Evolutionary conservation across 2,797 vertebrate species (phyloP).

Genomic region (Eulemur coronatus): DNA sequence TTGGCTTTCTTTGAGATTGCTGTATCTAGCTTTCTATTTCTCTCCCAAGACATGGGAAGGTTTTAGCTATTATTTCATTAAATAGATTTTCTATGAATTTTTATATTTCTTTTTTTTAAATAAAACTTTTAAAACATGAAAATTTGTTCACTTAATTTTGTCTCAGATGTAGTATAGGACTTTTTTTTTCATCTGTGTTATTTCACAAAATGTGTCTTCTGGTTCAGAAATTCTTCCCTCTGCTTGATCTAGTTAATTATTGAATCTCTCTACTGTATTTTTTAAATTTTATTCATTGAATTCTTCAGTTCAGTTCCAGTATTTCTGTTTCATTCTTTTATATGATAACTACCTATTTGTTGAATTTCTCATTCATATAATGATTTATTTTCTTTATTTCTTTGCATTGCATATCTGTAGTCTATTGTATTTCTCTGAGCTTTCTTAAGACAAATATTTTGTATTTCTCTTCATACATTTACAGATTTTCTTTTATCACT

Average conservation of each 20-base stretch:
- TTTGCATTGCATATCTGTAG: not conserved
- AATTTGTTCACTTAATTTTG: not conserved
- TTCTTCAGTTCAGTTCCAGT: not conserved
- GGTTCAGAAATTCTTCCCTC: not conserved
- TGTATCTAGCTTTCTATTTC: not conserved
- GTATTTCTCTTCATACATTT: not conserved
- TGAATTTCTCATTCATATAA: not conserved
- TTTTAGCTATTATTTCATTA: not conserved
- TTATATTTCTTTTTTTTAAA: not conserved
- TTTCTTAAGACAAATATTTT: not conserved
- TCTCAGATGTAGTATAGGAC: not conserved
- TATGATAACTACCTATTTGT: not conserved
- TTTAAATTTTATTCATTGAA: not conserved
- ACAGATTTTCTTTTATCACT: not conserved
- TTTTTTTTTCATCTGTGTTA: not conserved
- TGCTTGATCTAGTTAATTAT: not conserved
- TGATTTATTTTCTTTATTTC: not conserved
- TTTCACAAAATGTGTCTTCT: not conserved
- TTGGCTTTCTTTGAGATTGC: not conserved
- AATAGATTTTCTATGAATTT: not conserved
- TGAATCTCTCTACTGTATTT: not conserved
- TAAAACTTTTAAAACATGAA: not conserved
- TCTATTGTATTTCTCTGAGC: not conserved
- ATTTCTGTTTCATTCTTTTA: not conserved
- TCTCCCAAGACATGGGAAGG: not conserved